Base-by-base conservation (phyloP, 2,888 invertebrate genomes). In the Ecliptopera silaceata region DNA sequence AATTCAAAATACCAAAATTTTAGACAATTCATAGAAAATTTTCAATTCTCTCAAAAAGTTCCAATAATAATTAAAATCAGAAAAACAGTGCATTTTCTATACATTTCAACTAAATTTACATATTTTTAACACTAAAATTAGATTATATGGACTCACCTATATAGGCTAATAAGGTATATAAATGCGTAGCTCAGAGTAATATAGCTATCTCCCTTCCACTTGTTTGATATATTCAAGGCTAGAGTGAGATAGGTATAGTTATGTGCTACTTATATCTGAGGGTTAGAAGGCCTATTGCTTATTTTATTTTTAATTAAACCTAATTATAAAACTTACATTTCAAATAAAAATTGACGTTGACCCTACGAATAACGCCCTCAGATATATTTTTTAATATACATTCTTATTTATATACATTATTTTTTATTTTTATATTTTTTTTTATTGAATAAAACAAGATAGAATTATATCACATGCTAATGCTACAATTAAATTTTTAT, bases 391-490 rank as follows among this genome's bases (percentile, higher is more conserved):
- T 50, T 43, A 31, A 47, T 56, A 49, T 49, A 61, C 56, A 60
- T 52, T 42, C 51, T 56, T 56, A 49, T 36, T 42, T 56, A 54
- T 59, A 57, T 56, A 63, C 56, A 57, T 56, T 55, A 59, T 55
- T 61, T 65, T 63, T 61, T 59, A 52, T 54, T 55, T 58, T 56
- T 59, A 45, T 50, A 41, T 44, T 54, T 59, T 65, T 56, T 63
- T 59, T 58, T 49, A 45, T 49, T 56, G 41, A 63, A 60, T 58
- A 65, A 65, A 65, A 65, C 63, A 61, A 56, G 57, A 56, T 58
- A 58, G 51, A 61, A n/a, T 50, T 61, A 63, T 65, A 65, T 65
- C 65, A 65, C 65, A 63, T 65, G 60, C 63, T 63, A 59, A 63
- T 65, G 60, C 63, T 63, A 59, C 34, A 60, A 51, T 59, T 41